These are phyloP conservation scores for Ormyrus thymus DNA, from an alignment of 2,888 invertebrate species.

Conservation along the genomic window DNA sequence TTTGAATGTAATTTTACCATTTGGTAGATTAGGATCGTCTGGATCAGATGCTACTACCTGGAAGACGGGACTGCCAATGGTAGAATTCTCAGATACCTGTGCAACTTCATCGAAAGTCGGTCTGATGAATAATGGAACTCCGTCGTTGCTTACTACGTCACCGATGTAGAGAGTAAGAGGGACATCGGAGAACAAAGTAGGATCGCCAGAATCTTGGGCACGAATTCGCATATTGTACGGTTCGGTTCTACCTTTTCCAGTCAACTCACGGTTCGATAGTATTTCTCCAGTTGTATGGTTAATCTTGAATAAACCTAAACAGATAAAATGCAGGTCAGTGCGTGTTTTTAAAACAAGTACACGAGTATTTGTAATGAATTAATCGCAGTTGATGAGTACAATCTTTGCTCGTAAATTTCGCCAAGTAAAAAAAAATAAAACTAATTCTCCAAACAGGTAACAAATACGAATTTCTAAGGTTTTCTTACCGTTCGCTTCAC, in stretches of 20 bases:
- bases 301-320: constrained; percentile 81
- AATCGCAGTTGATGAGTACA: too few species aligned
- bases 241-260: constrained; percentile 85
- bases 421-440: too few species aligned
- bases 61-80: constrained; percentile 84
- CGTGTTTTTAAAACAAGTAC: too few species aligned
- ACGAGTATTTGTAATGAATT: too few species aligned
- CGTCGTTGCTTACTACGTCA: constrained; percentile 88
- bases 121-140: constrained; percentile 84
- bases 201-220: constrained; percentile 83
- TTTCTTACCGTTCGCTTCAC: constrained; percentile 81
- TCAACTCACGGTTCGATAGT: constrained; percentile 80
- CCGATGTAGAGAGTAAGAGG: constrained; percentile 83
- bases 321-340: constrained; percentile 3
- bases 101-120: constrained; percentile 84
- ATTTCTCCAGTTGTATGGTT: constrained; percentile 82
- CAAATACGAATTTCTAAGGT: background rate
- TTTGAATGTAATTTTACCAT: constrained; percentile 83
- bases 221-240: constrained; percentile 83
- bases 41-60: constrained; percentile 87
- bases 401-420: too few species aligned
- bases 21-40: constrained; percentile 85
- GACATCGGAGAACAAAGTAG: constrained; percentile 79
- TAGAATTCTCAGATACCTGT: constrained; percentile 84
- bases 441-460: too few species aligned